Base-by-base conservation (phyloP, 2,888 invertebrate genomes). In the Euplagia quadripunctaria region DNA sequence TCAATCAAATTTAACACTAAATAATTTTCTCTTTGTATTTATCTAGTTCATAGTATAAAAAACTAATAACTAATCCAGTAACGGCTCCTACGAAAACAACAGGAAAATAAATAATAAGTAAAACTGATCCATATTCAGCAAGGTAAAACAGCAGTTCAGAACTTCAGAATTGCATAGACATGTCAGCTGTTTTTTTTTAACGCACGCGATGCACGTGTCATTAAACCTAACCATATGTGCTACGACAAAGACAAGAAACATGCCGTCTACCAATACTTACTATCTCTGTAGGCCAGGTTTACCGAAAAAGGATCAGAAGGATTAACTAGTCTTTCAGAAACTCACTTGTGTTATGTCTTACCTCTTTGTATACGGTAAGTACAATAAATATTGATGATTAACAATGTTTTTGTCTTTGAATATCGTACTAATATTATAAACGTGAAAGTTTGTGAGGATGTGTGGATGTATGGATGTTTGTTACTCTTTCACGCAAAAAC, bases 191-290 rank as follows among this genome's bases (percentile, higher is more conserved):
- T 7, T 14, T 71, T 65, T 51, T 46, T 69, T 20, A 31, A 11
- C 31, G 41, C 43, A 31, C 46, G 63, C 42, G 17, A 12, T 42
- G 51, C 58, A 41, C 58, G 65, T 75, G 74, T 68, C 65, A 55
- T 52, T 71, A 69, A 75, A 69, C 51, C 46, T 69, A 71, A 68
- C 64, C 74, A 71, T 65, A 71, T 63, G 71, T 58, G 43, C 20
- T 64, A 14, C 17, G 67, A 70, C 46, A 71, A 9, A 74, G 61
- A 74, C 74, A 67, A 64, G 74, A 69, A 61, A 65, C 65, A 71
- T 66, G 49, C 58, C 31, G 55, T 12, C 67, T 68, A 72, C 68
- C 66, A 65, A 46, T 58, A 52, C 49, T 58, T 46, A n/a, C 43
- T 42, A 52, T 51, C 16, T 49, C 49, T 20, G 7, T 20, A 68